Evolutionary conservation across 1,140 invertebrate species (phyloP).

Genomic region (Orchestia grillus): DNA sequence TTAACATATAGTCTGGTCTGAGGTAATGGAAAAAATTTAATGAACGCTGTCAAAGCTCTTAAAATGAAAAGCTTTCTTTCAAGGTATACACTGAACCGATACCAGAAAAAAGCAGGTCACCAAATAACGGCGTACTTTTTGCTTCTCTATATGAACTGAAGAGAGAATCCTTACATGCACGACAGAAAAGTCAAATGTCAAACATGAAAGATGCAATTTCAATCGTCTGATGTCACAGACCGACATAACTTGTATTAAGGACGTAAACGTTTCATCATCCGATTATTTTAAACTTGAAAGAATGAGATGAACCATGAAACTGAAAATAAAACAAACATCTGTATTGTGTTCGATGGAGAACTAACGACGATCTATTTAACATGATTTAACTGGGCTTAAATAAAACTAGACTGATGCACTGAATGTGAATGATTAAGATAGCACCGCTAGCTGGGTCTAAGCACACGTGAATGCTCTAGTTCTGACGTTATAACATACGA

Average conservation of each 20-base stretch:
- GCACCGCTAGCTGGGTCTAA: slow-evolving; percentile 15
- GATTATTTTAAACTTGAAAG: background rate
- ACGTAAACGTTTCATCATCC: background rate
- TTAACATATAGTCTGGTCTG: background rate
- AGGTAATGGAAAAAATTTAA: background rate
- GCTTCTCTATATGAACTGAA: background rate
- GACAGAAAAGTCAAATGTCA: background rate
- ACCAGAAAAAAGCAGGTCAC: background rate
- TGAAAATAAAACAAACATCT: too few relatives aligned
- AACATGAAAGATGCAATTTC: background rate
- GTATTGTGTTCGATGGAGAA: background rate
- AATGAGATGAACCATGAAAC: background rate
- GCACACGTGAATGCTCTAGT: slow-evolving; percentile 1
- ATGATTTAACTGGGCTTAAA: background rate
- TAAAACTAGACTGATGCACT: background rate
- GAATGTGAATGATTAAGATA: background rate
- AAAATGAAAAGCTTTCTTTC: background rate
- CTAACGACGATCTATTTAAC: background rate
- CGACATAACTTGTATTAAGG: background rate
- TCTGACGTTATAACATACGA: background rate
- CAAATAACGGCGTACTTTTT: background rate
- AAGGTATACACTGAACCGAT: background rate
- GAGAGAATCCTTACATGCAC: background rate
- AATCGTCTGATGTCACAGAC: background rate
- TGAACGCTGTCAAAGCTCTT: background rate